Percentiles rank a stretch among this genome's conserved stretches.
Evolutionary conservation across 2,113 vertebrate species (phyloP).

Genomic region (Calidris pugnax): DNA sequence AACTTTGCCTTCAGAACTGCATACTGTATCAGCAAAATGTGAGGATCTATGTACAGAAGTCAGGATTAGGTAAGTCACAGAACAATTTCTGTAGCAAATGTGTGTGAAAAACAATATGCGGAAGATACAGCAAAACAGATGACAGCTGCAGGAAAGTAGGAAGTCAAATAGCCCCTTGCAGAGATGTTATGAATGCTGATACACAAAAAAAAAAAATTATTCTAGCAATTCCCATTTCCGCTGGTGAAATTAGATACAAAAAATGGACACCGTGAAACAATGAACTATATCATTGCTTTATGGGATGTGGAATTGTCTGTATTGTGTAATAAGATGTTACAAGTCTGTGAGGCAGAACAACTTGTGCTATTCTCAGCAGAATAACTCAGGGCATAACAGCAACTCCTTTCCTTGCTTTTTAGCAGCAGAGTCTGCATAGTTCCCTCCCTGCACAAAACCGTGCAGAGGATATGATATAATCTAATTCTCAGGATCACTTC

Average conservation of each 20-base stretch:
- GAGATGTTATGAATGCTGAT: neutral
- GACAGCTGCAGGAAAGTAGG: neutral
- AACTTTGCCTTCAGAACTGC: neutral
- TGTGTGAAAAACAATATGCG: neutral
- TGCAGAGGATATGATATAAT: neutral
- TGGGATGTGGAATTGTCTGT: neutral
- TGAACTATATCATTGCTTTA: neutral
- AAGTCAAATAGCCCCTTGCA: neutral
- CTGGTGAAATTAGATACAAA: neutral
- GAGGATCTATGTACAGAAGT: neutral
- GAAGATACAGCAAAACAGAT: neutral
- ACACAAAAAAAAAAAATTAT: neutral
- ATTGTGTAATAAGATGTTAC: neutral
- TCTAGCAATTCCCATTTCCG: neutral
- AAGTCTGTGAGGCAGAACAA: constrained; percentile 16
- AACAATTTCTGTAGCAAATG: neutral
- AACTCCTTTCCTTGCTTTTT: neutral
- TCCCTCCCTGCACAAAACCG: neutral
- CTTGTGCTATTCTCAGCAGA: constrained; percentile 14
- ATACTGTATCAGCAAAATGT: neutral
- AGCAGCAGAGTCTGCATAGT: neutral
- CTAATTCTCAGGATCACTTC: neutral
- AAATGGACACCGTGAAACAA: neutral
- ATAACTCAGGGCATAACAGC: neutral
- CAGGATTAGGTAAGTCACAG: neutral